Evolutionary conservation across 2,888 invertebrate species (phyloP).

Genomic region (Eilema griseolum): DNA sequence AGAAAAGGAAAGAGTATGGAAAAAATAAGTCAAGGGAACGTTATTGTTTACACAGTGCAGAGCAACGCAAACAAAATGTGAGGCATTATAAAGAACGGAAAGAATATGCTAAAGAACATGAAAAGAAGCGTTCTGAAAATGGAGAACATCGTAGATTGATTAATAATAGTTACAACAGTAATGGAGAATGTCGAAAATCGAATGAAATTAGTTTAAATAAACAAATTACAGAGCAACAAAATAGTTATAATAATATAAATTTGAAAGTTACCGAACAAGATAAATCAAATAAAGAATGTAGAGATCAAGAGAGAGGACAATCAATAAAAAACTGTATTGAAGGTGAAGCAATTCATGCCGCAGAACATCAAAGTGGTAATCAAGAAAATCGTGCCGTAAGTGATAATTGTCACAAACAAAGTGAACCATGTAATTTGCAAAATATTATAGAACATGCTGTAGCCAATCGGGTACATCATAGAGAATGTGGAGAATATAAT

Average conservation of each 20-base stretch:
- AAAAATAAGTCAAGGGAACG: background rate
- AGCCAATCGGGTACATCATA: background rate
- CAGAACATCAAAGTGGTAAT: background rate
- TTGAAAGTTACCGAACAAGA: constrained; percentile 3
- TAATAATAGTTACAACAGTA: background rate
- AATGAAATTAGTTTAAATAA: background rate
- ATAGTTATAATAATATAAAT: background rate
- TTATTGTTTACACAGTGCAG: background rate
- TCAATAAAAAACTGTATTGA: background rate
- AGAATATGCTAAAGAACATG: background rate
- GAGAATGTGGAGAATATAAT: constrained; percentile 1
- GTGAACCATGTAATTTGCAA: background rate
- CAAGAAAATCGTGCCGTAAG: background rate
- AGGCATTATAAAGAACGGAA: background rate
- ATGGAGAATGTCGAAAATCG: background rate
- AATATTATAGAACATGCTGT: background rate
- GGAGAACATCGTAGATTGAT: background rate
- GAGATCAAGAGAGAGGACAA: background rate
- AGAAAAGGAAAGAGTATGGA: background rate
- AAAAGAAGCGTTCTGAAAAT: background rate
- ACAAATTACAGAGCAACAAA: background rate
- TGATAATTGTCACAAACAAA: constrained; percentile 1
- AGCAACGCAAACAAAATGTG: background rate
- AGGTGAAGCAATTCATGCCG: background rate
- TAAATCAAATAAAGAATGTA: background rate